Conservation (phyloP, 2,888 invertebrate species). For the Polymixis flavicincta region DNA sequence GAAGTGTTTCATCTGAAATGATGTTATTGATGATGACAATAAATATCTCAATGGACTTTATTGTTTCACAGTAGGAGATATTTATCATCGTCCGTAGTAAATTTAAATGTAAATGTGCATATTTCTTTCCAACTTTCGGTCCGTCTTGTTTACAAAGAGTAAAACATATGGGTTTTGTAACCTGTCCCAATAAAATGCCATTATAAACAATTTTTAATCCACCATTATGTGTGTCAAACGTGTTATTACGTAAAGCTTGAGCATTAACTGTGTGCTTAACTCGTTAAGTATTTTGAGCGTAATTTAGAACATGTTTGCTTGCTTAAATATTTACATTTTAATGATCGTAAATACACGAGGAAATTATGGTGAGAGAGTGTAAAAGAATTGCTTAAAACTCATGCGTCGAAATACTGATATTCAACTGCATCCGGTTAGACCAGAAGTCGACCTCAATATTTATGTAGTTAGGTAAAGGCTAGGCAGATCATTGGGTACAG, state of each 20-base stretch:
- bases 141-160: background rate
- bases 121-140: background rate
- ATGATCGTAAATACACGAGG: constrained; percentile 14
- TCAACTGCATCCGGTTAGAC: too few relatives aligned
- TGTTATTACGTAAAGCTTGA: constrained; percentile 26
- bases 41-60: too few relatives aligned
- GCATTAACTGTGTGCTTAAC: constrained; percentile 28
- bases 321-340: constrained; percentile 43
- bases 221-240: constrained; percentile 27
- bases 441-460: too few relatives aligned
- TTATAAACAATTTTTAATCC: constrained; percentile 17
- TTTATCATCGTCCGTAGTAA: too few relatives aligned
- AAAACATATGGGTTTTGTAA: background rate
- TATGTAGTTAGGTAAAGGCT: too few relatives aligned
- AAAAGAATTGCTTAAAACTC: background rate
- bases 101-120: too few relatives aligned
- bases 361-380: background rate
- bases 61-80: too few relatives aligned
- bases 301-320: constrained; percentile 35
- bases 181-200: background rate
- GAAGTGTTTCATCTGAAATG: too few relatives aligned
- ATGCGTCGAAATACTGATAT: background rate
- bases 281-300: constrained; percentile 29
- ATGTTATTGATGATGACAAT: too few relatives aligned
- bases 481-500: background rate